Percentiles rank a stretch among this genome's conserved stretches.
phyloP scores from a whole-genome alignment of 2,888 invertebrate species.

The Plebejus anna region DNA sequence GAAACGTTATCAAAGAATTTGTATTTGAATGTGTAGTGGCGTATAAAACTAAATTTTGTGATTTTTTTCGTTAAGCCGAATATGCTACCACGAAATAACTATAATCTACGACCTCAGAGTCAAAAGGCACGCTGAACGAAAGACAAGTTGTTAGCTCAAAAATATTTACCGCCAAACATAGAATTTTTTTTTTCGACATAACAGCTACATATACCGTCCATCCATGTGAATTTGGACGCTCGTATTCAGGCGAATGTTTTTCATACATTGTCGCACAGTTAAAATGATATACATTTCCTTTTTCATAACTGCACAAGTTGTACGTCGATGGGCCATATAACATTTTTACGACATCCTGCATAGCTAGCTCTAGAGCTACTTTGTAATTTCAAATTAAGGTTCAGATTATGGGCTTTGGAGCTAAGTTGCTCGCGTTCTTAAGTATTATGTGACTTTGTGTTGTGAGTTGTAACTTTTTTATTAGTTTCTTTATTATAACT shows the following conservation, averaged over 20 bases:
- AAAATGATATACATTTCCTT: slow-evolving; percentile 64
- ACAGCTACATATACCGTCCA: too few species aligned
- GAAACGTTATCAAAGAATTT: not conserved
- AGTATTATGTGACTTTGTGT: not conserved
- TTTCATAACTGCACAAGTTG: slow-evolving; percentile 50
- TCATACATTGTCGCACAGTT: slow-evolving; percentile 53
- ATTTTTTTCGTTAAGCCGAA: too few species aligned
- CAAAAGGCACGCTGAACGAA: too few species aligned
- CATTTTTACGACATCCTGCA: slow-evolving; percentile 59
- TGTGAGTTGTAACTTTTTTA: not conserved
- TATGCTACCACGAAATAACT: too few species aligned
- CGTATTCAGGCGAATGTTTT: slow-evolving; percentile 34
- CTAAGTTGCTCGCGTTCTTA: not conserved
- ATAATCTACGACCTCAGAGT: too few species aligned
- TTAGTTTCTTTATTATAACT: not conserved
- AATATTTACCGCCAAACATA: too few species aligned
- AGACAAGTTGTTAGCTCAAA: too few species aligned
- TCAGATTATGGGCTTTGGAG: slow-evolving; percentile 22
- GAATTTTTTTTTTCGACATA: too few species aligned
- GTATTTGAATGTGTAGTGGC: not conserved
- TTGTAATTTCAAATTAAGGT: slow-evolving; percentile 40
- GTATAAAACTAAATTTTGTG: not conserved
- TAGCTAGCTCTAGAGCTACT: slow-evolving; percentile 42
- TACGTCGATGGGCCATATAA: slow-evolving; percentile 56
- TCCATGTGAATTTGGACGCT: not conserved